Evolutionary conservation across 2,888 invertebrate genomes (phyloP).

Genomic region (Romanomermis culicivorax): DNA sequence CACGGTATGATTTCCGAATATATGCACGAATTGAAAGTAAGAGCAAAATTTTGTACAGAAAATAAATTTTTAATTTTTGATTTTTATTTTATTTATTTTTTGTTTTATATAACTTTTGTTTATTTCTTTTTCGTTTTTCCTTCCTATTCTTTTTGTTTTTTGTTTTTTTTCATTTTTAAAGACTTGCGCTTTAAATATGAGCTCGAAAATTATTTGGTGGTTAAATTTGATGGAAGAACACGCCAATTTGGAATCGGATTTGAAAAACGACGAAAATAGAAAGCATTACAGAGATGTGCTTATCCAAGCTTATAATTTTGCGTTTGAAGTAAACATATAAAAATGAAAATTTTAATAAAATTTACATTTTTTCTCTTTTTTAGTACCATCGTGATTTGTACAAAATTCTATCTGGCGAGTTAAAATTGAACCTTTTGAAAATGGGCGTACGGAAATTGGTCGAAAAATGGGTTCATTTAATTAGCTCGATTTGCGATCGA

Average conservation of each 20-base stretch:
- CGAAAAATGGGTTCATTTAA: conserved; percentile 68
- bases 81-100: background rate
- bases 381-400: conserved; percentile 47
- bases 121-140: background rate
- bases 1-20: conserved; percentile 42
- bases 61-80: background rate
- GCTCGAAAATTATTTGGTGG: conserved; percentile 5
- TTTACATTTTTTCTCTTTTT: conserved; percentile 11
- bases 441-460: conserved; percentile 41
- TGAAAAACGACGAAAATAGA: background rate
- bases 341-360: background rate
- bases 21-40: conserved; percentile 39
- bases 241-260: background rate
- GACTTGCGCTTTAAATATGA: conserved; percentile 1
- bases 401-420: conserved; percentile 37
- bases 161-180: background rate
- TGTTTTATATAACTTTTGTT: background rate
- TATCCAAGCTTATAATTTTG: conserved; percentile 67
- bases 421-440: conserved; percentile 28
- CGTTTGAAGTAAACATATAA: conserved; percentile 47
- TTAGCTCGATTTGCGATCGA: conserved; percentile 45
- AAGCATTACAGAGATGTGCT: conserved; percentile 48
- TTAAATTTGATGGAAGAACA: background rate
- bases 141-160: background rate
- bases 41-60: background rate